Evolutionary conservation across 2,888 invertebrate genomes (phyloP), one percentile per base, ranked within the genome.

Genomic region (Taphrorychus bicolor): DNA sequence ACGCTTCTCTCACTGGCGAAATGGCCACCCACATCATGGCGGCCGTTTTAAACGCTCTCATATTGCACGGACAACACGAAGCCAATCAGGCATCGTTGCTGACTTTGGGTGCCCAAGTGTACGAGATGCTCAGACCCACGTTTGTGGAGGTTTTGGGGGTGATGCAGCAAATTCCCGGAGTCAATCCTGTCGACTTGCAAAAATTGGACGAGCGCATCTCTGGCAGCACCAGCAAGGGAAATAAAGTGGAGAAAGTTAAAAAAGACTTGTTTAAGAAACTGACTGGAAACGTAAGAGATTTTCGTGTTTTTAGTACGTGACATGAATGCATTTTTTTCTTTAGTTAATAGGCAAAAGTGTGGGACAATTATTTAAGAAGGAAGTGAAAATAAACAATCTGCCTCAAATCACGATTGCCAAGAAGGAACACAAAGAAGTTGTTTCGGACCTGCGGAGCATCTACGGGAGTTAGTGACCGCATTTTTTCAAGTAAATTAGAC

Each of bases 191-290:
- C 17, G 92, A 93, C 81, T 83, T 95, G 71, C 92, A 93, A 79
- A 89, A 92, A 70, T 88, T 95, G 66, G 95, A 96, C 81, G 95
- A 95, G 77, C 91, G 93, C 79, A 89, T 95, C 79, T 84, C 87
- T 22, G 84, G 85, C 1, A 84, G 84, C 59, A 87, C 88, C 14
- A 84, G 87, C 73, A 90, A 90, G 76, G 91, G 92, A 59, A 88
- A 90, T 78, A 92, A 93, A 82, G 89, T 92, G 49, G 95, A 96
- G 79, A 95, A 95, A 80, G 91, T 91, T 75, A 95, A 94, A 80
- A 93, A 94, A 74, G 96, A 97, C 79, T 85, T 93, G 56, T 96
- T 96, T 82, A 95, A 92, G 84, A 95, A 94, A 82, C 89, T 94
- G 73, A 94, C 94, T 5, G 88, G 89, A 69, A 89, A 90, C 83